Conservation (phyloP, 2,113 vertebrate species). For the Cephalophus harveyi region DNA sequence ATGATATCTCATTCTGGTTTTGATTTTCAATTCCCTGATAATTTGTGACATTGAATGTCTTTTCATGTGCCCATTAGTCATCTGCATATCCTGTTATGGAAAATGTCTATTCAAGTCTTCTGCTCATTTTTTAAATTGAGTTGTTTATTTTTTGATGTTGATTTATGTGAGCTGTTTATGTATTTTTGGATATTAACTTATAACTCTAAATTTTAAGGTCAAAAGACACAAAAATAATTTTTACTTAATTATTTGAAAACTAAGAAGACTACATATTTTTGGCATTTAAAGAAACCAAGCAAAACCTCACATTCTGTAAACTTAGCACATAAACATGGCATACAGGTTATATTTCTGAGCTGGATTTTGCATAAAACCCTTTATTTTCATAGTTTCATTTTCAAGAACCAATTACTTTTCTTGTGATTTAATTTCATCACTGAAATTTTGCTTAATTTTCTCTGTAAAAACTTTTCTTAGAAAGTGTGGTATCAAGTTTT, state of each 20-base stretch:
- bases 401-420: neutral
- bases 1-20: neutral
- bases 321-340: neutral
- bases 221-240: neutral
- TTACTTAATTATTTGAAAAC: neutral
- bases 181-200: neutral
- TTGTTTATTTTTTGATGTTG: neutral
- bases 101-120: neutral
- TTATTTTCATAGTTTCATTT: neutral
- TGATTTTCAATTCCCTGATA: neutral
- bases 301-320: neutral
- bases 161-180: neutral
- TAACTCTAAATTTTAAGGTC: neutral
- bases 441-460: neutral
- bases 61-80: neutral
- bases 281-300: neutral
- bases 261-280: neutral
- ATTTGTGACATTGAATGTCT: neutral
- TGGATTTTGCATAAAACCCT: neutral
- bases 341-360: neutral
- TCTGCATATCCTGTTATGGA: neutral
- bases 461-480: neutral
- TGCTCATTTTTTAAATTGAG: neutral
- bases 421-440: neutral
- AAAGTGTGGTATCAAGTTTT: neutral